A percentile compares a stretch with the other conserved stretches of the same genome.
Evolutionary conservation across 1,140 invertebrate species (phyloP).

Genomic region (Neomicropteryx cornuta): DNA sequence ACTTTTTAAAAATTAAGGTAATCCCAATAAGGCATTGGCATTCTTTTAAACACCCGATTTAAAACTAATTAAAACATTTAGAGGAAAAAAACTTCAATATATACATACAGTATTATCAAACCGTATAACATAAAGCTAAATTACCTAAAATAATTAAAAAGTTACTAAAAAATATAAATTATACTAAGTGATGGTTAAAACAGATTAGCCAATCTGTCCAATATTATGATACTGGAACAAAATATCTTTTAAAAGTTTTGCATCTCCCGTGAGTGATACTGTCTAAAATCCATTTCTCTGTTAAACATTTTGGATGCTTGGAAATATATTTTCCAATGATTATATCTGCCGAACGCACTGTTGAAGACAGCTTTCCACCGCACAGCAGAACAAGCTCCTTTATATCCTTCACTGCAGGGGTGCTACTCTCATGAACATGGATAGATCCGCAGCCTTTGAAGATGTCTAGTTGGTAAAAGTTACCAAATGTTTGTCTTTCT

Average conservation of each 20-base stretch:
- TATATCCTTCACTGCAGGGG: constrained; percentile 23
- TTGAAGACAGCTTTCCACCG: constrained; percentile 22
- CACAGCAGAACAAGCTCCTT: constrained; percentile 28
- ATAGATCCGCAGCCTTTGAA: constrained; percentile 28
- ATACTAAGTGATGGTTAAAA: no score
- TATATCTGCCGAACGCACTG: constrained; percentile 18
- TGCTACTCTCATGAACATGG: constrained; percentile 21
- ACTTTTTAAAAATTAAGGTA: no score
- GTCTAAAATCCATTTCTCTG: constrained; percentile 33
- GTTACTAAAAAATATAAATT: no score
- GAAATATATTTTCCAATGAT: constrained; percentile 21
- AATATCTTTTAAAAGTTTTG: constrained; percentile 7
- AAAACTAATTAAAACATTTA: no score
- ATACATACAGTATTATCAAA: no score
- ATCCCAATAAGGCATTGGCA: no score
- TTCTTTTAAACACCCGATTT: no score
- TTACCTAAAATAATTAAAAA: no score
- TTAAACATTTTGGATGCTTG: constrained; percentile 19
- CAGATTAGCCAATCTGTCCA: no score
- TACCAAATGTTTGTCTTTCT: constrained; percentile 29
- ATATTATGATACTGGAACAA: no score
- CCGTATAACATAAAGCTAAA: no score
- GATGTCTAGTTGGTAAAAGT: constrained; percentile 24
- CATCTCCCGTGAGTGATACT: constrained; percentile 12
- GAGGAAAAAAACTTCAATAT: no score